Base-by-base conservation (phyloP, 2,797 vertebrate genomes). In the Hippoglossus hippoglossus region DNA sequence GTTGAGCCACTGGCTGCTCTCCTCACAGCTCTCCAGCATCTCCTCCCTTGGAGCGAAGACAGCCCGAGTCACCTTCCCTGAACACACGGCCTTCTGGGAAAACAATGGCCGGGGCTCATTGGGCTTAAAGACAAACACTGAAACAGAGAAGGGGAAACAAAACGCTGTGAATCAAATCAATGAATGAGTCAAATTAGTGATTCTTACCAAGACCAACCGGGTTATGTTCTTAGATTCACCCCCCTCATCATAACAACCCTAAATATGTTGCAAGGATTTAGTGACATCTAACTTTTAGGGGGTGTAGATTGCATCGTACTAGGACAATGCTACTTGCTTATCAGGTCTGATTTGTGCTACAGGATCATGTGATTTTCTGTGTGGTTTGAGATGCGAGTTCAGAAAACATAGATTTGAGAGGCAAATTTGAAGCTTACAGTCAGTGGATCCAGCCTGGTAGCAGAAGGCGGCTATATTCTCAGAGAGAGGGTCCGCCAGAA, bases 51-150 rank as follows among this genome's bases (percentile, higher is more conserved):
- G 97, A 54, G 95, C 87, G 1, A 99, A 99, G 65, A 96, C 84
- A 8, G 97, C 97, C 6, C 88, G 95, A 7, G 84, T 92, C 69
- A 98, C 96, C 71, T 70, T 91, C 60, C 95, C 95, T 0, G 86
- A 89, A 78, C 95, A 97, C 85, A 98, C 82, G 22, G 93, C 94
- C 82, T 95, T 96, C n/a, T 95, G 96, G 92, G 96, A 94, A 83
- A 95, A 98, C 74, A 96, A n/a, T 0, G 98, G 98, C 34, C 92
- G 90, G 5, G 97, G 96, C 87, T 98, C 95, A 9, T 89, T 95
- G 81, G 98, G 98, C 81, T 94, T 96, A 82, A 99, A 99, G 69
- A 99, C 95, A 88, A 97, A 98, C 91, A 99, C 98, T 98, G 91
- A 25, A 66, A 51, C 0, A 70, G 58, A 67, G 0, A 54, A 19